Evolutionary conservation across 2,113 vertebrate species (phyloP).

Genomic region (Cettia cetti): DNA sequence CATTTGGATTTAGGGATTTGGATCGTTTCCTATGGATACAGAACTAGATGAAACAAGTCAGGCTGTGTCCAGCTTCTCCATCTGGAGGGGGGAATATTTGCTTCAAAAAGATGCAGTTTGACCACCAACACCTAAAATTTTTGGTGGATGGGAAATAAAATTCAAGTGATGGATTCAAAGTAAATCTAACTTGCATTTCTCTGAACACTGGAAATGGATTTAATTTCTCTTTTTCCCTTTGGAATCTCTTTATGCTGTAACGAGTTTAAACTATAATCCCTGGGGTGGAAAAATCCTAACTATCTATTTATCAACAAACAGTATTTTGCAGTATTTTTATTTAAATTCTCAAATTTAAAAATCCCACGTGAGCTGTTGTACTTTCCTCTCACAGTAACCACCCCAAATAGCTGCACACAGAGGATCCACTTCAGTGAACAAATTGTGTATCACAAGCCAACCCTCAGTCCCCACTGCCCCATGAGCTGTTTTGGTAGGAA

Average conservation of each 20-base stretch:
- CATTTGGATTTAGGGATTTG: background rate
- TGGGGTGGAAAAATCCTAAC: background rate
- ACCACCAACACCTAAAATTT: background rate
- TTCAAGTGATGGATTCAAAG: background rate
- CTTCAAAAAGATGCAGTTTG: background rate
- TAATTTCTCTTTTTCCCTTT: background rate
- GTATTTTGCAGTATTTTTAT: background rate
- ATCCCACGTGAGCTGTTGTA: background rate
- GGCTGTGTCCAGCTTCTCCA: rapidly evolving
- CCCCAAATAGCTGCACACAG: background rate
- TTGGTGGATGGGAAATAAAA: background rate
- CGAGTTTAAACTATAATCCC: background rate
- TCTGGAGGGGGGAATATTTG: background rate
- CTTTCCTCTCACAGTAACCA: background rate
- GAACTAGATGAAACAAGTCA: rapidly evolving
- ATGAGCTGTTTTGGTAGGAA: background rate
- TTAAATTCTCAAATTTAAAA: background rate
- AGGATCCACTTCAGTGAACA: background rate
- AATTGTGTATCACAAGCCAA: background rate
- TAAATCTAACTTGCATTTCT: background rate
- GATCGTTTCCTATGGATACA: background rate
- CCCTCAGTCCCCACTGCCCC: background rate
- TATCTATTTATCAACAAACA: background rate
- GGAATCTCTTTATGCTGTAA: background rate
- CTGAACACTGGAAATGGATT: background rate